phyloP scores from a whole-genome alignment of 2,888 invertebrate species.

The Cynaeus angustus region DNA sequence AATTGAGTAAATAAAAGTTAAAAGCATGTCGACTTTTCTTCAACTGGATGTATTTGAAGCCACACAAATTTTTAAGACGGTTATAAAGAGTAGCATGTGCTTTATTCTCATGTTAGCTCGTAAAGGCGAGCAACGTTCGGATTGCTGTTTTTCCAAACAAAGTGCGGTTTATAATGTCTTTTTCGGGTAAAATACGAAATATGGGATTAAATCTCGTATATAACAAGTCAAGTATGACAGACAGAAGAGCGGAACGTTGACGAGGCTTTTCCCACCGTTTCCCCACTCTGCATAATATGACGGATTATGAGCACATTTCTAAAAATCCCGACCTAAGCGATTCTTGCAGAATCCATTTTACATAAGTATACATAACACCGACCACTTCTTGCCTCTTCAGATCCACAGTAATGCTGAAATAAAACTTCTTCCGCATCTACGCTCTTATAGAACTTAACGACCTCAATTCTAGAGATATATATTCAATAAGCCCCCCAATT shows the following conservation, averaged over 20 bases:
- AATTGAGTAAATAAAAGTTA: conserved; percentile 49
- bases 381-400: conserved; percentile 59
- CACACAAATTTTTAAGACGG: conserved; percentile 49
- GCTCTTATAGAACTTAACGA: conserved; percentile 51
- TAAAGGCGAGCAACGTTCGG: conserved; percentile 49
- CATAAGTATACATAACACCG: conserved; percentile 64
- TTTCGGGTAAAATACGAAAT: conserved; percentile 51
- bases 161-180: conserved; percentile 53
- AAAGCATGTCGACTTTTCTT: conserved; percentile 47
- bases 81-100: conserved; percentile 50
- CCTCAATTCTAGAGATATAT: conserved; percentile 46
- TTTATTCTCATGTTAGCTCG: conserved; percentile 54
- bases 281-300: conserved; percentile 65
- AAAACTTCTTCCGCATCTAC: conserved; percentile 51
- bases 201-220: conserved; percentile 53
- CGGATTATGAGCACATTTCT: conserved; percentile 67
- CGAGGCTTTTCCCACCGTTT: conserved; percentile 41
- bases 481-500: conserved; percentile 48
- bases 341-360: conserved; percentile 63
- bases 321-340: conserved; percentile 65
- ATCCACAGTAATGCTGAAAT: conserved; percentile 55
- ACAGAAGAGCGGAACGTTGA: conserved; percentile 44
- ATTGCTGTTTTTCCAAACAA: conserved; percentile 37
- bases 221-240: conserved; percentile 51
- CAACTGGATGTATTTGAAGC: conserved; percentile 43